A percentile compares a stretch with the other conserved stretches of the same genome.
phyloP scores from a whole-genome alignment of 2,888 invertebrate species.

The Blera fallax region DNA sequence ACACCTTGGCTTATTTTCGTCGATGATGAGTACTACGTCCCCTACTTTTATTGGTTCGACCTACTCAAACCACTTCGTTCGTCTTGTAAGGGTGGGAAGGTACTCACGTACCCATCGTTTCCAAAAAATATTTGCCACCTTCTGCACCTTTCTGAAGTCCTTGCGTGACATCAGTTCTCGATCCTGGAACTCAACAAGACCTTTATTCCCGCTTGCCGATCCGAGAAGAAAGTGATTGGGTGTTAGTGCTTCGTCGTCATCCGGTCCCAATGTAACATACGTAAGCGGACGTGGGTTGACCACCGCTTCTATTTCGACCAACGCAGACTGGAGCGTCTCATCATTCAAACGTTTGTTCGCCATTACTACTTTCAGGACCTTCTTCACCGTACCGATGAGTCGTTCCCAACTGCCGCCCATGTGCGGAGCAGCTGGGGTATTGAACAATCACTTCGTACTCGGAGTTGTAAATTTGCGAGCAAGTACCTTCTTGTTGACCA shows the following conservation, averaged over 20 bases:
- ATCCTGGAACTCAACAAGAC: neutral
- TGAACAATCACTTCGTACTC: slow-evolving; percentile 62
- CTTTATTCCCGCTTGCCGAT: neutral
- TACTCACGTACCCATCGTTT: slow-evolving; percentile 22
- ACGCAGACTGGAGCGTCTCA: neutral
- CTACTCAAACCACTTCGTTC: slow-evolving; percentile 21
- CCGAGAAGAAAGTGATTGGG: too few species aligned
- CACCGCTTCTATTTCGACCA: too few species aligned
- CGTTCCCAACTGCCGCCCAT: slow-evolving; percentile 61
- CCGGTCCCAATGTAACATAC: slow-evolving; percentile 17
- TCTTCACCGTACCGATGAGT: neutral
- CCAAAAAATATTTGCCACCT: slow-evolving; percentile 8
- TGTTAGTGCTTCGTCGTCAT: slow-evolving; percentile 62
- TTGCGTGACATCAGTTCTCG: neutral
- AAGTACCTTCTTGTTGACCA: neutral
- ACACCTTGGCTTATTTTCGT: slow-evolving; percentile 27
- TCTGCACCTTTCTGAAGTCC: neutral
- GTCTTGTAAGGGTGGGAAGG: neutral
- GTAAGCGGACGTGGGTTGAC: too few species aligned
- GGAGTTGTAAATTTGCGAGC: neutral
- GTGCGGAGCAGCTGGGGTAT: slow-evolving; percentile 67
- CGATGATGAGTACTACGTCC: slow-evolving; percentile 57
- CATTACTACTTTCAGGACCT: neutral
- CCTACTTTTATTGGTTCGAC: slow-evolving; percentile 16
- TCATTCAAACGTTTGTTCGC: slow-evolving; percentile 14